Evolutionary conservation across 2,888 invertebrate species (phyloP).

Genomic region (Mactromeris polynyma): DNA sequence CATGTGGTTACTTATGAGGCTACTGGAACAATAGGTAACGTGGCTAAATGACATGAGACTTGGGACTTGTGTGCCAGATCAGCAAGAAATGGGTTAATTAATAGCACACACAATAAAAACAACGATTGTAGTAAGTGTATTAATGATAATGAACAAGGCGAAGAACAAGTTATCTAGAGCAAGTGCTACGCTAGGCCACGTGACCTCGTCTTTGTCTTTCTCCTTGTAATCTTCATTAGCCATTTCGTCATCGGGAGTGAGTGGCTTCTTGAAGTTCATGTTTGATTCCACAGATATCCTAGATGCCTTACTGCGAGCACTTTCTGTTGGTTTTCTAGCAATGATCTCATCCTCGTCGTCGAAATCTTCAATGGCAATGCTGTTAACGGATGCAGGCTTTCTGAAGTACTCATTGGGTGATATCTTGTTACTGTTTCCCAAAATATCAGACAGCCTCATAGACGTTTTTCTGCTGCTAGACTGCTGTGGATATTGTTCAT

Average conservation of each 20-base stretch:
- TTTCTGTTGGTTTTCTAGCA: not conserved
- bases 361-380: slow-evolving; percentile 22
- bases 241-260: not conserved
- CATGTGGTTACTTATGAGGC: no score
- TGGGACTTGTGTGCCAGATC: not conserved
- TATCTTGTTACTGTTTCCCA: slow-evolving; percentile 38
- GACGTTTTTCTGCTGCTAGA: slow-evolving; percentile 25
- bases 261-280: not conserved
- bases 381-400: slow-evolving; percentile 18
- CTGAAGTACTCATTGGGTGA: slow-evolving; percentile 32
- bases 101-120: slow-evolving; percentile 35
- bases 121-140: slow-evolving; percentile 47
- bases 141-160: slow-evolving; percentile 55
- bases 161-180: slow-evolving; percentile 69
- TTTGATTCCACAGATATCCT: not conserved
- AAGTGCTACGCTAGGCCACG: slow-evolving; percentile 66
- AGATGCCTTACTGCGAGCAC: not conserved
- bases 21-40: no score
- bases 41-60: no score
- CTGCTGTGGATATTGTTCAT: not conserved
- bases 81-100: not conserved
- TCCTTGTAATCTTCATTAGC: not conserved
- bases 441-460: slow-evolving; percentile 22
- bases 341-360: not conserved
- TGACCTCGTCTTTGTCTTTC: slow-evolving; percentile 22